Percentiles rank a stretch among this genome's conserved stretches.
These are phyloP conservation scores for Andrena trimmerana DNA, from an alignment of 2,888 invertebrate species.

Conservation along the genomic window DNA sequence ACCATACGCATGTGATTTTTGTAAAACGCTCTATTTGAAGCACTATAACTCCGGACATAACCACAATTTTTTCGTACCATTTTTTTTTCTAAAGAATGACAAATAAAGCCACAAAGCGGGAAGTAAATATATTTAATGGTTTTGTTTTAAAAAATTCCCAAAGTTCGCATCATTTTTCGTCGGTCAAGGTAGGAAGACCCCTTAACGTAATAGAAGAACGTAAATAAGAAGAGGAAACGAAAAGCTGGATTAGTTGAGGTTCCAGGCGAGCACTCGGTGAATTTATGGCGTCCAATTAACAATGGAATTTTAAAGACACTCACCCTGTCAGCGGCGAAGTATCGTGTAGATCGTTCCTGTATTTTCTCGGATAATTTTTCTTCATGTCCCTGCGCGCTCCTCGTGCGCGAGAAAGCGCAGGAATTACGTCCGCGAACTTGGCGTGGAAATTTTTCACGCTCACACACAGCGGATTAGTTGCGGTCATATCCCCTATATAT, in stretches of 20 bases:
- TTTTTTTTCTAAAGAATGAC: too few relatives aligned
- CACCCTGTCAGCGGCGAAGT: neutral
- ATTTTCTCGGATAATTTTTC: slow-evolving; percentile 9
- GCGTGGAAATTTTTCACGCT: slow-evolving; percentile 23
- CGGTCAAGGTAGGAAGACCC: too few relatives aligned
- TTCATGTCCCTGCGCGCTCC: neutral
- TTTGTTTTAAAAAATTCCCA: too few relatives aligned
- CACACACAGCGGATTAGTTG: slow-evolving; percentile 28
- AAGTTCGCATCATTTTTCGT: too few relatives aligned
- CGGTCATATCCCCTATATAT: slow-evolving; percentile 2
- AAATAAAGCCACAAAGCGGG: too few relatives aligned
- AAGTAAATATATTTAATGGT: too few relatives aligned
- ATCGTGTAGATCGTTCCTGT: neutral
- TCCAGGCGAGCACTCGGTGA: slow-evolving; percentile 7
- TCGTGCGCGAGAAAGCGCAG: slow-evolving; percentile 7
- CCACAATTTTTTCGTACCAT: too few relatives aligned
- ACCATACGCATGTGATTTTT: too few relatives aligned
- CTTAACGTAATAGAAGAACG: neutral
- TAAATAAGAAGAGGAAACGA: neutral
- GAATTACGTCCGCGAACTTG: slow-evolving; percentile 18
- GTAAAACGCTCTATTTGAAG: too few relatives aligned
- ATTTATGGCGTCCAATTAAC: slow-evolving; percentile 37
- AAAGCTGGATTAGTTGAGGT: slow-evolving; percentile 22
- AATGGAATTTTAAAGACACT: slow-evolving; percentile 22
- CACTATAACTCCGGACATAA: too few relatives aligned